Evolutionary conservation across 2,113 vertebrate species (phyloP), one percentile per base, ranked within the genome.

Genomic region (Xenus cinereus): DNA sequence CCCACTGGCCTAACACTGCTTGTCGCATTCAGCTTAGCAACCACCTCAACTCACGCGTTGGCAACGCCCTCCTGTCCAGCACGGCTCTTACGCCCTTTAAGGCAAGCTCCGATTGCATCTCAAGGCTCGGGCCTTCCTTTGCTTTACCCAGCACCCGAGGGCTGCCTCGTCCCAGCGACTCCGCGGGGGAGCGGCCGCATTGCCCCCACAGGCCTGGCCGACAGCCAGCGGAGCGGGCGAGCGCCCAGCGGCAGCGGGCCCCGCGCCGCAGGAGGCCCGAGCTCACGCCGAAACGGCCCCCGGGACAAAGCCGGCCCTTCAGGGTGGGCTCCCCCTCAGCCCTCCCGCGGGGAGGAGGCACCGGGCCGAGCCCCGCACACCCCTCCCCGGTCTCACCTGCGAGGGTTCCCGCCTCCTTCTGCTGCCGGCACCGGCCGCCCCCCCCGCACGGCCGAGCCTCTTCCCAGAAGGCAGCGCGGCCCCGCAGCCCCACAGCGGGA

Each of bases 31-130:
- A n/a, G 43, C 28, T 13, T 12, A 30, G 56, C 56, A 66, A 62
- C 19, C 1, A 13, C 41, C 21, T 35, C 12, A 26, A 35, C 0
- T 7, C 46, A 24, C 3, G 3, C 6, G 15, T 0, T 2, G 45
- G 4, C 8, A 10, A 41, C n/a, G 7, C 4, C 4, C 13, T 6
- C 23, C 12, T 22, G 4, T 2, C 9, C 33, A 7, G 28, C 4
- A 7, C 48, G 14, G 37, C 24, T n/a, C 27, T 6, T 0, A 9
- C 12, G 11, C 28, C 6, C 67, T 5, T 4, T 20, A 4, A 6
- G 16, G 17, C 27, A 4, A 4, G 21, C 17, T 77, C 39, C 4
- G 27, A 2, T 7, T 7, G 24, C 7, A 3, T 2, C 63, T 22
- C 39, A 32, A 5, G 12, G 4, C 14, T 4, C 6, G 23, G 7